A percentile compares a stretch with the other conserved stretches of the same genome.
These are phyloP conservation scores for Periophthalmodon schlosseri DNA, from an alignment of 2,113 vertebrate genomes.

Conservation along the genomic window DNA sequence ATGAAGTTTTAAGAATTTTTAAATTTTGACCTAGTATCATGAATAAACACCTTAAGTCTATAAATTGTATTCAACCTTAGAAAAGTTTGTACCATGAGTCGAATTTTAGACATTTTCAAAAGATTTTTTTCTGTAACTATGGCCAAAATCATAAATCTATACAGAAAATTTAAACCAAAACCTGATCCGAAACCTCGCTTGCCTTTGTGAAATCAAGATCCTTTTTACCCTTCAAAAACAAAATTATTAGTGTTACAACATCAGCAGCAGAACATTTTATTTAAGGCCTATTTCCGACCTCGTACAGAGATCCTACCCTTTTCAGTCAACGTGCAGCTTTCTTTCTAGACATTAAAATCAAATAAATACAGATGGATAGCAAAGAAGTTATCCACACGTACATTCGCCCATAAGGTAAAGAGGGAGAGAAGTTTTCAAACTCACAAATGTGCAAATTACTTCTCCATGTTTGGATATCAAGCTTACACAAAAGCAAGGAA, in stretches of 20 bases:
- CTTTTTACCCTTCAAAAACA: background rate
- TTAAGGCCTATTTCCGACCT: background rate
- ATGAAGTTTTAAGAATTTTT: background rate
- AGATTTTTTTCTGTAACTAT: no score
- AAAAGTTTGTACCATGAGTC: no score
- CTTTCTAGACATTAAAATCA: conserved; percentile 24
- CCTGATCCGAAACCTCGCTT: background rate
- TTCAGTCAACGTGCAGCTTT: background rate
- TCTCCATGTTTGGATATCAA: background rate
- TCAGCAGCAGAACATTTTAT: background rate
- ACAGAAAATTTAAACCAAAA: background rate
- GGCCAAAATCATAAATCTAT: no score
- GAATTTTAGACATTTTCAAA: no score
- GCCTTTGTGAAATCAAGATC: background rate
- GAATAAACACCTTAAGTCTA: no score
- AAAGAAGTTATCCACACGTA: conserved; percentile 14
- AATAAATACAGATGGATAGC: conserved; percentile 62
- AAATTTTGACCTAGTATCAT: no score
- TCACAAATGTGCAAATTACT: conserved; percentile 51
- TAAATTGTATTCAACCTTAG: no score
- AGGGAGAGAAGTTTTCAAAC: conserved; percentile 23
- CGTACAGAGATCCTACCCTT: background rate
- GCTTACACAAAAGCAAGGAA: conserved; percentile 10
- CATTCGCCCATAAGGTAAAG: conserved; percentile 14
- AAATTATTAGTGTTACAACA: background rate